Evolutionary conservation across 2,888 invertebrate genomes (phyloP).

Genomic region (Andrena trimmerana): DNA sequence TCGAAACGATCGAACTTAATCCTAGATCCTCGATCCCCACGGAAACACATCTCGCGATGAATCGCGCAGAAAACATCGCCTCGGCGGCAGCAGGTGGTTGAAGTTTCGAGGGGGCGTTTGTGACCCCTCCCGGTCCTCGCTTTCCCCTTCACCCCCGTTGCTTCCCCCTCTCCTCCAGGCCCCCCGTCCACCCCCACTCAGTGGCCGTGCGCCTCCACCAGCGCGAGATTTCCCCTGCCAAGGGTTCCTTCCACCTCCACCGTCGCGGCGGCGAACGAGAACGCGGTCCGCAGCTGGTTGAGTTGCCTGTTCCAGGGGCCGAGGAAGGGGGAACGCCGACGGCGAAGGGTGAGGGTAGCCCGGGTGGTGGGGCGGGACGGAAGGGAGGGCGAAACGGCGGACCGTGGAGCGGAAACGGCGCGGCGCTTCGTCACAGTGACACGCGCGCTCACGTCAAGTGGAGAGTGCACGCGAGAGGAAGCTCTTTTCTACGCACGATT

Average conservation of each 20-base stretch:
- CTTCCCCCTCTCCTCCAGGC: constrained; percentile 57
- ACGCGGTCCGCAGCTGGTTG: constrained; percentile 45
- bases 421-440: constrained; percentile 84
- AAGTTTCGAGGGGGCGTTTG: constrained; percentile 81
- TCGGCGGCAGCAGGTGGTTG: constrained; percentile 83
- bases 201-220: constrained; percentile 32
- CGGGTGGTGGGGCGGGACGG: constrained; percentile 28
- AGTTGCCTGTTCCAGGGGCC: constrained; percentile 81
- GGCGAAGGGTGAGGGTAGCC: constrained; percentile 61
- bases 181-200: constrained; percentile 80
- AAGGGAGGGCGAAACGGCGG: constrained; percentile 56
- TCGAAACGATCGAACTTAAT: background rate
- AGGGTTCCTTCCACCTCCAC: constrained; percentile 46
- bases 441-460: constrained; percentile 85
- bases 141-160: constrained; percentile 37
- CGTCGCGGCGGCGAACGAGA: constrained; percentile 57
- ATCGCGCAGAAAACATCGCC: constrained; percentile 49
- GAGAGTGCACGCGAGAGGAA: constrained; percentile 73
- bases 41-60: constrained; percentile 9
- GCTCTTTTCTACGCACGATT: constrained; percentile 57
- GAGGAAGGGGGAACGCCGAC: constrained; percentile 57
- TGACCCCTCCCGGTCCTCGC: constrained; percentile 60
- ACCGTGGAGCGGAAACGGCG: constrained; percentile 84
- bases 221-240: constrained; percentile 56
- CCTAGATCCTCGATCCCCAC: background rate